phyloP scores from a whole-genome alignment of 37 sponge, comb jelly and placozoan genomes.

The Hexactinellida sp. region DNA sequence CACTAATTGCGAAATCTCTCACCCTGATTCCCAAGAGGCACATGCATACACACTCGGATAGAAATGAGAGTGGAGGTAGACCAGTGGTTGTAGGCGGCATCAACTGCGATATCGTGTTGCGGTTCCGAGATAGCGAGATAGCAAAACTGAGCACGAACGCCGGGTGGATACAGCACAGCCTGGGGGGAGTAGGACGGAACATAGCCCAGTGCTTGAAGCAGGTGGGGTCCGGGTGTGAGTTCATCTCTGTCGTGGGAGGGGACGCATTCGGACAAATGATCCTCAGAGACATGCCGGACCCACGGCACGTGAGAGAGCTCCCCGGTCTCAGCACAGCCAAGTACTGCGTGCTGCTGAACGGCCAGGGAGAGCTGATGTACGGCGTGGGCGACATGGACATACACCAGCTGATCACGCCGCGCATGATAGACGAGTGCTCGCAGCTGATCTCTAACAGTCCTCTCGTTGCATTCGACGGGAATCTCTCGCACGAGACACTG shows the following conservation, averaged over 20 bases:
- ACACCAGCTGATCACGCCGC: constrained; percentile 21
- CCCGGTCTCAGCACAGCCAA: constrained; percentile 36
- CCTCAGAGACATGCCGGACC: constrained; percentile 23
- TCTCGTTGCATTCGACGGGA: not conserved
- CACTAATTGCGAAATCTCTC: constrained; percentile 43
- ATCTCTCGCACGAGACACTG: not conserved
- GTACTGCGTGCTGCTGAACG: constrained; percentile 56
- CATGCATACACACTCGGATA: not conserved
- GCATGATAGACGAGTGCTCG: constrained; percentile 25
- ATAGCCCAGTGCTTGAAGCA: constrained; percentile 59
- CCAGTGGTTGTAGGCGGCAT: constrained; percentile 59
- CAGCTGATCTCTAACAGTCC: not conserved
- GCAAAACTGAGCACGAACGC: constrained; percentile 29
- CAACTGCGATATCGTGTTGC: constrained; percentile 48
- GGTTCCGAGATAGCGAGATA: not conserved
- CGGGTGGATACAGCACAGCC: constrained; percentile 33
- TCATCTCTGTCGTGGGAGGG: constrained; percentile 62
- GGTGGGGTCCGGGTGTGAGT: constrained; percentile 35
- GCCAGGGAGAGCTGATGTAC: constrained; percentile 44
- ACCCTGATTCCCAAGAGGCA: not conserved
- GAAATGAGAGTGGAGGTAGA: not conserved
- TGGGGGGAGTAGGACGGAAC: constrained; percentile 72
- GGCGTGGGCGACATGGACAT: constrained; percentile 68
- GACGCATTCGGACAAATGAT: constrained; percentile 48
- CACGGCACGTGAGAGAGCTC: constrained; percentile 25